Evolutionary conservation across 1,140 invertebrate species (phyloP), one percentile per base, ranked within the genome.

Genomic region (Dolichoris vasculosae): DNA sequence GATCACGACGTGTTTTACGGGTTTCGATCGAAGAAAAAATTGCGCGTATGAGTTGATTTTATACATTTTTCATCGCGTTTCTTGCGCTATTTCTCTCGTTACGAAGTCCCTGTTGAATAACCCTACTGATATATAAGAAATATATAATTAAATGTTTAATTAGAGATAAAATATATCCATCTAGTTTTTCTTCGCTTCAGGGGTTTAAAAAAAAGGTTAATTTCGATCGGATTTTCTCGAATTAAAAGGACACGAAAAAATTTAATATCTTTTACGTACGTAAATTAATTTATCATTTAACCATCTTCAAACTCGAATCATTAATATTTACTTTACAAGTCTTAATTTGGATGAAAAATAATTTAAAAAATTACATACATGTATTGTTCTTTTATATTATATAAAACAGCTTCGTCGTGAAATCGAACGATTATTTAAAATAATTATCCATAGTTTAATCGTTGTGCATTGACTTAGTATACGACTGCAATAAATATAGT

Each of bases 41-140:
- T 40, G 35, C 26, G 23, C 26, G 26, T 73, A 43, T 77, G 64
- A 43, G 71, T 26, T 35, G 82, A 67, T 84, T 84, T 69, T 79
- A 84, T 84, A 79, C 32, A 84, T 84, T 84, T 79, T 84, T 84
- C 75, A 84, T 84, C 8, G 55, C 1, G 11, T 46, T 83, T 83
- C 38, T 83, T 76, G 51, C 82, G 4, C 43, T 51, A 32, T 48
- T 79, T 48, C 40, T 69, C 51, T 67, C 46, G 83, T 79, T 84
- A 71, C 76, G 32, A 59, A 32, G 15, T 43, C 59, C n/a, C 38
- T 26, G n/a, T 80, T 48, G 40, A 30, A 46, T 67, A 51, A 51
- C n/a, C 0, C n/a, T 46, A 32, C 63, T 7, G n/a, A 67, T 67
- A 6, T 67, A 40, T 32, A 76, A 76, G 71, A 48, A 75, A 67